Percentiles rank a stretch among this genome's conserved stretches.
These are phyloP conservation scores for Cacoxenus indagator DNA, from an alignment of 2,888 invertebrate genomes.

Conservation along the genomic window DNA sequence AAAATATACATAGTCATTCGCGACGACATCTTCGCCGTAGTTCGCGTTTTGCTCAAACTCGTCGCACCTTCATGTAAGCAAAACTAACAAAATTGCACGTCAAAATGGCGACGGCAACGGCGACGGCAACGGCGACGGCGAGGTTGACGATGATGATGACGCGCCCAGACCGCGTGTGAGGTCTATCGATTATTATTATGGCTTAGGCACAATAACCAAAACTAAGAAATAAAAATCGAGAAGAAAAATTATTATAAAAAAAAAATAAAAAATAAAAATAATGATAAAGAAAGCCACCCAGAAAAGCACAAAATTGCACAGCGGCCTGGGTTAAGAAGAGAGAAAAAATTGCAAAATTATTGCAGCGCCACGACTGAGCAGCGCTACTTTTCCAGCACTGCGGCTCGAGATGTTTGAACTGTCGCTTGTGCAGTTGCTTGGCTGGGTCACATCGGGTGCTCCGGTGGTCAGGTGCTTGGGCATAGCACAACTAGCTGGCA, in stretches of 20 bases:
- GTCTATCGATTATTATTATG: constrained; percentile 14
- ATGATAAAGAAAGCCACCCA: neutral
- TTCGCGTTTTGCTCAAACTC: neutral
- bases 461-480: neutral
- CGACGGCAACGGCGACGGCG: neutral
- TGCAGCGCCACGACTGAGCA: neutral
- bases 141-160: neutral
- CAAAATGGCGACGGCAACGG: constrained; percentile 11
- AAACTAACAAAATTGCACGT: neutral
- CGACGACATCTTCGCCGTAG: neutral
- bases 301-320: neutral
- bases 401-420: neutral
- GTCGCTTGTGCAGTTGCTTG: neutral
- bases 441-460: too few species aligned
- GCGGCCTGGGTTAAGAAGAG: too few species aligned
- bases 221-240: neutral
- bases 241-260: neutral
- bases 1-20: neutral
- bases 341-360: constrained; percentile 14
- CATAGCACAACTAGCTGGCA: neutral
- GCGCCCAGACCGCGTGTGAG: neutral
- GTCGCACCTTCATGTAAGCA: too few species aligned
- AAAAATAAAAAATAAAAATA: neutral
- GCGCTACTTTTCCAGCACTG: neutral
- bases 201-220: neutral